These are phyloP conservation scores for Theristus sp. DNA, from an alignment of 2,888 invertebrate species.

Conservation along the genomic window DNA sequence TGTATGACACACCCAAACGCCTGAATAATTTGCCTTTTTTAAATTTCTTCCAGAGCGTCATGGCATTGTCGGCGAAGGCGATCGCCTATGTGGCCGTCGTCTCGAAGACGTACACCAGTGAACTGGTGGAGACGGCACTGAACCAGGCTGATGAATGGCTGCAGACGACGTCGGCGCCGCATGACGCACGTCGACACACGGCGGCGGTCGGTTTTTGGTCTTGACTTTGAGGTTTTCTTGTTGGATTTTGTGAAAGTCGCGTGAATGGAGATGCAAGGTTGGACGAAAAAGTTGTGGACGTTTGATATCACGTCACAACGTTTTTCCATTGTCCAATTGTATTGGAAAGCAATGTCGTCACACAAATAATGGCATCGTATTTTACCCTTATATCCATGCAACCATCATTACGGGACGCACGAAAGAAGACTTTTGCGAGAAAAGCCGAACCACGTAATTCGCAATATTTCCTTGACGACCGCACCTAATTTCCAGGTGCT, in stretches of 20 bases:
- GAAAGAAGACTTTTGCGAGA: no score
- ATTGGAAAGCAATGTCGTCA: no score
- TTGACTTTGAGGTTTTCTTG: constrained; percentile 1
- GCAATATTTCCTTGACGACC: no score
- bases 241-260: neutral
- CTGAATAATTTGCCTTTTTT: neutral
- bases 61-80: constrained; percentile 87
- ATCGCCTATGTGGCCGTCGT: constrained; percentile 68
- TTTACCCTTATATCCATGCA: no score
- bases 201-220: neutral
- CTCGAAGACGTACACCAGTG: constrained; percentile 70
- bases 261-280: neutral
- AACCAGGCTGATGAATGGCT: constrained; percentile 89
- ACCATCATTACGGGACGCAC: no score
- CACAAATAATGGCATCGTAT: no score
- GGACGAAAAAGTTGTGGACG: no score
- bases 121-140: constrained; percentile 94
- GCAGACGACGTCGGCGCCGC: constrained; percentile 46
- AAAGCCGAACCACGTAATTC: no score
- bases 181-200: constrained; percentile 47
- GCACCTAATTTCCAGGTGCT: constrained; percentile 46
- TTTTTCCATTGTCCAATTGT: no score
- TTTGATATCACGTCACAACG: no score
- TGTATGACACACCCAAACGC: no score
- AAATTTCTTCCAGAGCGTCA: constrained; percentile 43